Base-by-base conservation (phyloP, 2,113 vertebrate species). In the Onychostruthus taczanowskii region DNA sequence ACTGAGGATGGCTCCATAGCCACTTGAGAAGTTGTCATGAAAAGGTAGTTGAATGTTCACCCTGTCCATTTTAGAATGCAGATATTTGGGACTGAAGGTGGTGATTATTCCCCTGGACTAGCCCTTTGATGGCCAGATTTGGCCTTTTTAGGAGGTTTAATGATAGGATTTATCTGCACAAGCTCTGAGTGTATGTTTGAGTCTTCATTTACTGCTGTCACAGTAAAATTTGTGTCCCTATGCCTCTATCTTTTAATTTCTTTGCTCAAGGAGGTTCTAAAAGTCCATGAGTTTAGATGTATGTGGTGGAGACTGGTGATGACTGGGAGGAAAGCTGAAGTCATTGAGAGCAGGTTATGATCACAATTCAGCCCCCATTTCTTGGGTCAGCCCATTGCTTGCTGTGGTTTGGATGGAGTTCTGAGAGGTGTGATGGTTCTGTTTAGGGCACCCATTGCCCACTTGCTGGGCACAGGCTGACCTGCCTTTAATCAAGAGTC, bases 321-420 rank as follows among this genome's bases (percentile, higher is more conserved):
- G 30, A 21, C 43, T 47, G 12, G 39, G 14, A 62, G 35, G 53
- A 86, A 77, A 90, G 31, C 41, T 62, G 30, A 64, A 83, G 35
- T 66, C 0, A 0, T 37, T 61, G 59, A 46, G 76, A 56, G n/a
- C n/a, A 88, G 46, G 13, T 8, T 75, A 20, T 0, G 0, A 35
- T 43, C 28, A 16, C 15, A 7, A 28, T 62, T 89, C 61, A 89
- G 50, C 52, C 6, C 26, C 30, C 0, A 0, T 81, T 74, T 62
- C 61, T 70, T 67, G 47, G 33, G 21, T 47, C 43, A 82, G 41
- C 7, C 44, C 43, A 10, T 14, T 80, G 63, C 52, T 89, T 87
- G 46, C 59, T 39, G 15, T 46, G 43, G n/a, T 28, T 64, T 43
- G 30, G 43, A 43, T 37, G 31, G 46, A 28, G 28, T 31, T 46